Conservation (phyloP, 2,113 vertebrate species). For the Porphyrio hochstetteri region DNA sequence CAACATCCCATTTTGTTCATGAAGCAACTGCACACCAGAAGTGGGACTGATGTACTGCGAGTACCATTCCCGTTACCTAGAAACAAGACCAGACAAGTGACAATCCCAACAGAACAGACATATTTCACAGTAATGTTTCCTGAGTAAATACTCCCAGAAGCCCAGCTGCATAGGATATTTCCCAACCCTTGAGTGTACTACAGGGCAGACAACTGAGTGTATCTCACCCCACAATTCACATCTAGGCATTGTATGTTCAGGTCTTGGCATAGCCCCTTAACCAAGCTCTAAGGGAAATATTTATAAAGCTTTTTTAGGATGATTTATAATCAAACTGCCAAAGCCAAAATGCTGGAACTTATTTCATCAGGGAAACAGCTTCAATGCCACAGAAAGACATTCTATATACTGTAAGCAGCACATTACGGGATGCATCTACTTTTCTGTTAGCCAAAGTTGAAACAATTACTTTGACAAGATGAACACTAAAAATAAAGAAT, state of each 20-base stretch:
- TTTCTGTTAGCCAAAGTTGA: conserved; percentile 57
- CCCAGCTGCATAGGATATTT: background rate
- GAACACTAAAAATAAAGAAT: conserved; percentile 27
- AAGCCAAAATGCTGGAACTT: conserved; percentile 42
- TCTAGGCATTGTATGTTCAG: background rate
- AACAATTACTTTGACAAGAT: conserved; percentile 11
- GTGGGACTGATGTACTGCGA: background rate
- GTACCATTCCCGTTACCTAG: background rate
- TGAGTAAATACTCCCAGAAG: conserved; percentile 24
- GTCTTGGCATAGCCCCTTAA: background rate
- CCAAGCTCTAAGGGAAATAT: background rate
- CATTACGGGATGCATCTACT: background rate
- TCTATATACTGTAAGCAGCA: background rate
- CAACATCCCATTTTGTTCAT: background rate
- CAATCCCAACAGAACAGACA: background rate
- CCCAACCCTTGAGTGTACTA: background rate
- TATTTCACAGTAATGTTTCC: conserved; percentile 26
- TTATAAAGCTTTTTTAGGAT: background rate
- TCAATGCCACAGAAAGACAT: background rate
- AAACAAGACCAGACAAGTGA: background rate
- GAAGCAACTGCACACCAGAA: background rate
- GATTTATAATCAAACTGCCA: conserved; percentile 20
- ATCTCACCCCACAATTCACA: background rate
- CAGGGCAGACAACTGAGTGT: background rate
- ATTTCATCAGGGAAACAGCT: conserved; percentile 34